These are phyloP conservation scores for Alcis repandata DNA, from an alignment of 2,888 invertebrate species.

Conservation along the genomic window DNA sequence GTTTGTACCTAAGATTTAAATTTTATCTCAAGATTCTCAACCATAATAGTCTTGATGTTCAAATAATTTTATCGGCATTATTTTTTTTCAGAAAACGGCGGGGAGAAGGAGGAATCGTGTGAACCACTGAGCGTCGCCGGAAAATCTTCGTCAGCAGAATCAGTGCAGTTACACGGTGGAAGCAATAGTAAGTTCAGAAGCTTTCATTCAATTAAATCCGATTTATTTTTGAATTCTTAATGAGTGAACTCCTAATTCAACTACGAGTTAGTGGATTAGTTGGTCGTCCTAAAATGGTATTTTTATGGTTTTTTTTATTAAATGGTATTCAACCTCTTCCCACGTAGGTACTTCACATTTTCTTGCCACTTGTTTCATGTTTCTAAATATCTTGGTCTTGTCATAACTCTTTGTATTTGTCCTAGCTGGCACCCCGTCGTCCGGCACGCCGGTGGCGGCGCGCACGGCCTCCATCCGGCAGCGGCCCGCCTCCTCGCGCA, in stretches of 20 bases:
- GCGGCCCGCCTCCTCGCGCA: constrained; percentile 94
- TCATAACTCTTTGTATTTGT: neutral
- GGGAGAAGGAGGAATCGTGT: constrained; percentile 91
- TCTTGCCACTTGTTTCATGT: neutral
- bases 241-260: too few species aligned
- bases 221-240: too few species aligned
- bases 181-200: constrained; percentile 71
- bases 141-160: constrained; percentile 94
- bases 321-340: too few species aligned
- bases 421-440: constrained; percentile 73
- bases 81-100: constrained; percentile 87
- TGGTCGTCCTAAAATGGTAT: too few species aligned
- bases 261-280: too few species aligned
- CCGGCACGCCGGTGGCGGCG: constrained; percentile 90
- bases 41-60: neutral
- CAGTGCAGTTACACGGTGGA: constrained; percentile 89
- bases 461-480: constrained; percentile 97
- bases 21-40: too few species aligned
- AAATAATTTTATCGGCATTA: too few species aligned
- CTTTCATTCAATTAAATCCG: too few species aligned
- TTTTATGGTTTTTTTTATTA: too few species aligned
- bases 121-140: constrained; percentile 88
- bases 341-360: too few species aligned
- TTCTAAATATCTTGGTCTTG: too few species aligned
- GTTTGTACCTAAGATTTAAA: constrained; percentile 67